Evolutionary conservation across 2,888 invertebrate genomes (phyloP).

Genomic region (Spialia ferax): DNA sequence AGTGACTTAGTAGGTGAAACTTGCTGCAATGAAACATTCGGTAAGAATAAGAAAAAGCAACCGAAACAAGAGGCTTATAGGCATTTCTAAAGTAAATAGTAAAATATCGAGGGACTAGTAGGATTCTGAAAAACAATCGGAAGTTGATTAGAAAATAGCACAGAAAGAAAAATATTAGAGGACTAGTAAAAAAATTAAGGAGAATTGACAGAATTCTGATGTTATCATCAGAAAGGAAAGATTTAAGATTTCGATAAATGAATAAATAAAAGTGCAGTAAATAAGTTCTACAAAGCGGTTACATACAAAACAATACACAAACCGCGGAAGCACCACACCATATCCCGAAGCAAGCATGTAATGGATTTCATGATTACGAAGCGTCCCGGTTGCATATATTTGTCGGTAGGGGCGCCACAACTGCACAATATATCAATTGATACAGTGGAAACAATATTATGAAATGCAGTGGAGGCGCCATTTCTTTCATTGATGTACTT

Average conservation of each 20-base stretch:
- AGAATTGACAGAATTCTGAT: not conserved
- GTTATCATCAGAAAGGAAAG: not conserved
- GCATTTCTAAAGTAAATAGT: constrained; percentile 56
- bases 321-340: constrained; percentile 40
- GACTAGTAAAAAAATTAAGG: not conserved
- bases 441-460: not conserved
- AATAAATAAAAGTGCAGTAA: not conserved
- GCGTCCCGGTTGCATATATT: not conserved
- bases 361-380: constrained; percentile 19
- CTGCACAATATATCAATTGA: not conserved
- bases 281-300: not conserved
- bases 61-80: constrained; percentile 56
- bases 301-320: constrained; percentile 9
- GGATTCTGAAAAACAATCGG: constrained; percentile 1
- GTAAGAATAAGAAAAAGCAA: constrained; percentile 77
- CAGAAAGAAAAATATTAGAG: not conserved
- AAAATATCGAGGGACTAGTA: constrained; percentile 14
- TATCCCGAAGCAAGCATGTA: constrained; percentile 42
- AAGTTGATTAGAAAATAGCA: not conserved
- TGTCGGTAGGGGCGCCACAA: not conserved
- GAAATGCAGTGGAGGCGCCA: not conserved
- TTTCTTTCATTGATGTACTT: not conserved
- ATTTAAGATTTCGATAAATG: not conserved
- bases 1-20: constrained; percentile 85
- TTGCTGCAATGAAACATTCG: constrained; percentile 84